A percentile compares a stretch with the other conserved stretches of the same genome.
These are phyloP conservation scores for Girardinichthys multiradiatus DNA, from an alignment of 2,113 vertebrate genomes.

Conservation along the genomic window DNA sequence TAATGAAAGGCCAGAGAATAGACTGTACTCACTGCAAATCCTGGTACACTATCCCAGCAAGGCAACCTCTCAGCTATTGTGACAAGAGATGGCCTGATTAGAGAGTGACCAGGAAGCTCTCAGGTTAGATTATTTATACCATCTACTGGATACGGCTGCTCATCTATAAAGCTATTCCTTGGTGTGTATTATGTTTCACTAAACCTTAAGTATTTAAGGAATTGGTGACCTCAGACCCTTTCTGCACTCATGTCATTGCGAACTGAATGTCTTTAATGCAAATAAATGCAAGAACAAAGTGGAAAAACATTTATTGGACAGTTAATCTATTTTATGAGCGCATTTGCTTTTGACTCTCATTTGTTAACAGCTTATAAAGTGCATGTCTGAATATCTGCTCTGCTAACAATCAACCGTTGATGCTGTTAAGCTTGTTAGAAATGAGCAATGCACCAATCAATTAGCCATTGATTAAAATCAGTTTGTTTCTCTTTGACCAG, in stretches of 20 bases:
- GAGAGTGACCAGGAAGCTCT: conserved; percentile 8
- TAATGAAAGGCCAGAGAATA: conserved; percentile 55
- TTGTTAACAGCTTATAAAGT: background rate
- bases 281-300: conserved; percentile 20
- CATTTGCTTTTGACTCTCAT: background rate
- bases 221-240: conserved; percentile 21
- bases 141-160: conserved; percentile 7
- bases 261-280: background rate
- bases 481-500: background rate
- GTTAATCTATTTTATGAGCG: background rate
- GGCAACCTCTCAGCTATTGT: conserved; percentile 49
- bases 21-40: conserved; percentile 45
- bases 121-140: conserved; percentile 39
- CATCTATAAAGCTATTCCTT: conserved; percentile 44
- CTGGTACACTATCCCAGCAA: conserved; percentile 42
- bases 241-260: conserved; percentile 12
- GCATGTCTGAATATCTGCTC: background rate
- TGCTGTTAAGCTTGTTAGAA: background rate
- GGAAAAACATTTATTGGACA: background rate
- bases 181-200: conserved; percentile 13
- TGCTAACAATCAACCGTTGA: background rate
- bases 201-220: conserved; percentile 32
- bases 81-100: conserved; percentile 36
- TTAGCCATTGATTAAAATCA: background rate
- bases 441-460: background rate